phyloP scores from a whole-genome alignment of 1,140 invertebrate genomes.

The Sycophaga agraensis region DNA sequence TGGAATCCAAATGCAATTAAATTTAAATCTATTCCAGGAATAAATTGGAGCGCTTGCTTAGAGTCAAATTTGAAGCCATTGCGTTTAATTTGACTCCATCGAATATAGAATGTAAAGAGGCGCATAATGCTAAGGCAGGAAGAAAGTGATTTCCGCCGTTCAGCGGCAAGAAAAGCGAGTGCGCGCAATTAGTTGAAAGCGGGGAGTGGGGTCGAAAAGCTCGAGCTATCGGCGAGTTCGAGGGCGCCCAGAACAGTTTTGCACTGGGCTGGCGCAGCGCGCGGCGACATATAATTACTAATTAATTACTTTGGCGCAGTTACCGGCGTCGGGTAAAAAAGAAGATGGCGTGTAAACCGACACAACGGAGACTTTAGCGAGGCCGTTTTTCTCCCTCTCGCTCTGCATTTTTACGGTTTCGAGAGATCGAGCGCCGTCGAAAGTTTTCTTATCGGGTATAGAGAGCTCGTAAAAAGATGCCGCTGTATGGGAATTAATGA shows the following conservation, averaged over 20 bases:
- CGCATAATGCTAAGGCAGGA: no score
- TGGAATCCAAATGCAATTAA: no score
- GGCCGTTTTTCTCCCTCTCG: not conserved
- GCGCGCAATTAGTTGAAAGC: constrained; percentile 30
- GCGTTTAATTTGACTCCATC: not conserved
- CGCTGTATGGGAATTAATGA: constrained; percentile 6
- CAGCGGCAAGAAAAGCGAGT: not conserved
- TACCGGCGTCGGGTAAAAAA: not conserved
- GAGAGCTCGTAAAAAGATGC: not conserved
- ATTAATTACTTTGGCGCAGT: constrained; percentile 27
- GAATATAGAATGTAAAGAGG: no score
- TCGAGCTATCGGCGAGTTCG: constrained; percentile 16
- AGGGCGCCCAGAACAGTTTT: not conserved
- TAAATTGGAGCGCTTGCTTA: no score
- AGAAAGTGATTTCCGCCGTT: constrained; percentile 10
- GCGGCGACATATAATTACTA: constrained; percentile 22
- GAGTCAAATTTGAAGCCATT: not conserved
- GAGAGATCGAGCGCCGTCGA: constrained; percentile 1
- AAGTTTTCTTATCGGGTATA: constrained; percentile 19
- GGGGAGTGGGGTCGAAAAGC: constrained; percentile 25
- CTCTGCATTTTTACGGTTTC: not conserved
- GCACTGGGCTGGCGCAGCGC: constrained; percentile 3
- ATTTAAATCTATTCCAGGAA: no score
- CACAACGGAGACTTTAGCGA: not conserved
- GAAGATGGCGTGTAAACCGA: not conserved